These are phyloP conservation scores for Papilio polyxenes DNA, from an alignment of 1,140 invertebrate species.

Conservation along the genomic window DNA sequence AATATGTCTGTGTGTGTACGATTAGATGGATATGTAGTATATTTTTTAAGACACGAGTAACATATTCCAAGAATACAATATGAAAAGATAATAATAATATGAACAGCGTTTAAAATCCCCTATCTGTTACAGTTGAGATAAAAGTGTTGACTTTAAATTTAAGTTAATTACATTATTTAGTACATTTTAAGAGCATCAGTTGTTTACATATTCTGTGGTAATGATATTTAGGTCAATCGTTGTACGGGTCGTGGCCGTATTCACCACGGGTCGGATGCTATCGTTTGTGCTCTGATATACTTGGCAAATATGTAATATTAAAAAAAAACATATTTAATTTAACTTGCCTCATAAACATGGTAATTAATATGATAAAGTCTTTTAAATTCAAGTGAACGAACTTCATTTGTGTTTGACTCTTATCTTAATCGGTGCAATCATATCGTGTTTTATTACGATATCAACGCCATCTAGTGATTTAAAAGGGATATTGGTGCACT, in stretches of 20 bases:
- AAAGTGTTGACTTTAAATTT: not conserved
- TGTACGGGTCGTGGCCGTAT: not conserved
- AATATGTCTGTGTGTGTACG: too few relatives aligned
- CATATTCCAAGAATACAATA: not conserved
- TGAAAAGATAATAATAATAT: not conserved
- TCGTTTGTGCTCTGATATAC: not conserved
- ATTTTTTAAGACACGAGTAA: not conserved
- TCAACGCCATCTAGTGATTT: not conserved
- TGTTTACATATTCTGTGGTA: constrained; percentile 5
- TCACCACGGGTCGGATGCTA: not conserved
- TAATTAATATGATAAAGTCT: not conserved
- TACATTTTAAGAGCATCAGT: not conserved
- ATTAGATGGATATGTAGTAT: not conserved
- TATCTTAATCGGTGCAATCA: not conserved
- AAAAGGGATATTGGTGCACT: not conserved
- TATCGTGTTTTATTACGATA: not conserved
- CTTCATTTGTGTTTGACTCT: not conserved
- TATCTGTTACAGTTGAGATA: not conserved
- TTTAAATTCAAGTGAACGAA: not conserved
- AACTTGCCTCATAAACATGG: not conserved
- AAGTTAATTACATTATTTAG: constrained; percentile 27
- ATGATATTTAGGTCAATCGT: constrained; percentile 19
- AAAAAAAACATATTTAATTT: not conserved
- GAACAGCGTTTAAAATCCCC: not conserved
- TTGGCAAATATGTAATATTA: not conserved